phyloP scores from a whole-genome alignment of 2,888 invertebrate species.

The Dynastes tityus region DNA sequence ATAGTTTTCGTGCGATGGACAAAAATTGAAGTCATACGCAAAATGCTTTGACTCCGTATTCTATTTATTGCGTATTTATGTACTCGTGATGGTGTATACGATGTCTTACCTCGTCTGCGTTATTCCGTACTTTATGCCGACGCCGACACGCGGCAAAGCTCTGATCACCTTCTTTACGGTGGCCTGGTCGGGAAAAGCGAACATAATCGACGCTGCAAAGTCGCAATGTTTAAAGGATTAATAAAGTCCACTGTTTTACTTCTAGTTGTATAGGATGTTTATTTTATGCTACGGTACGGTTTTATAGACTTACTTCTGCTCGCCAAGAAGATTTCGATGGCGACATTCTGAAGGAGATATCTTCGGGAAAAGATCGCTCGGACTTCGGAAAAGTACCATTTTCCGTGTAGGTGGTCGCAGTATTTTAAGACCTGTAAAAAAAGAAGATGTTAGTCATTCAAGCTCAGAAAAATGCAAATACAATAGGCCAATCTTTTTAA shows the following conservation, averaged over 20 bases:
- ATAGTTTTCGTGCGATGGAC: too few relatives aligned
- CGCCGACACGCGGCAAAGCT: slow-evolving; percentile 96
- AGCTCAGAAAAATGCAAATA: not conserved
- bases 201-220: slow-evolving; percentile 95
- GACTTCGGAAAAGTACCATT: slow-evolving; percentile 99
- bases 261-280: not conserved
- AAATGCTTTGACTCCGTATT: too few relatives aligned
- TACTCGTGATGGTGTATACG: not conserved
- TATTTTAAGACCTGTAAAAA: slow-evolving; percentile 91
- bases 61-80: not conserved
- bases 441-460: slow-evolving; percentile 38
- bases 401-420: slow-evolving; percentile 98
- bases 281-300: too few relatives aligned
- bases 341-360: slow-evolving; percentile 96
- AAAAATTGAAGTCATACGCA: too few relatives aligned
- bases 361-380: slow-evolving; percentile 98
- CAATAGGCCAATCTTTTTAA: too few relatives aligned
- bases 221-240: slow-evolving; percentile 50
- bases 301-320: slow-evolving; percentile 89
- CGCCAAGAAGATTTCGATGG: slow-evolving; percentile 98
- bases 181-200: slow-evolving; percentile 97
- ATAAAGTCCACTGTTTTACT: slow-evolving; percentile 22
- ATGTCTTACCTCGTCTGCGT: slow-evolving; percentile 91
- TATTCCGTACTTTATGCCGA: slow-evolving; percentile 99
- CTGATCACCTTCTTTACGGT: slow-evolving; percentile 99